These are phyloP conservation scores for Tenualosa thibaudeaui DNA, from an alignment of 2,797 vertebrate genomes.

Conservation along the genomic window DNA sequence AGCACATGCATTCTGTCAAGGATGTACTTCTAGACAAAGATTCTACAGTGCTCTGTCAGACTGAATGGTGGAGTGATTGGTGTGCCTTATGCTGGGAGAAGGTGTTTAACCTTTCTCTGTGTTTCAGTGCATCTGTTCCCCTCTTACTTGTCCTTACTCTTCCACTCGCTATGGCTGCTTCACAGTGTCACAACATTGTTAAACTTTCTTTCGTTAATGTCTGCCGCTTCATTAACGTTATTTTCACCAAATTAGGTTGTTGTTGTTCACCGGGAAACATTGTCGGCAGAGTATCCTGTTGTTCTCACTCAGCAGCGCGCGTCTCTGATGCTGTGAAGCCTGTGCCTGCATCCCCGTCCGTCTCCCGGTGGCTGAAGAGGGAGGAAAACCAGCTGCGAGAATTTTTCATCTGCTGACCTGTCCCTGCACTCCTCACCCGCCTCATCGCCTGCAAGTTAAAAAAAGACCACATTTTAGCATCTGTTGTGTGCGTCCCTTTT, in stretches of 20 bases:
- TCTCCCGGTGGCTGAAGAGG: conserved; percentile 78
- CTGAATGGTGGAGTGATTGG: not conserved
- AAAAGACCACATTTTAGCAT: not conserved
- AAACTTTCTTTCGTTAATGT: not conserved
- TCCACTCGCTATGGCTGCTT: not conserved
- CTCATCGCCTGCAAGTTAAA: conserved; percentile 53
- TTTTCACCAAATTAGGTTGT: not conserved
- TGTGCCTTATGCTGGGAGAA: not conserved
- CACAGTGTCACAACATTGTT: not conserved
- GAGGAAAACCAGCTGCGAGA: conserved; percentile 77
- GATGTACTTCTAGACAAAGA: not conserved
- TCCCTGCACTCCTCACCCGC: conserved; percentile 60
- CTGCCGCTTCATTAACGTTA: not conserved
- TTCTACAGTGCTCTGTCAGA: not conserved
- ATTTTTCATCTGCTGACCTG: conserved; percentile 65
- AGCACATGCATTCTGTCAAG: not conserved
- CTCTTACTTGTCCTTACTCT: not conserved
- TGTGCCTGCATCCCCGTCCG: conserved; percentile 66
- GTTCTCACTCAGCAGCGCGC: conserved; percentile 66
- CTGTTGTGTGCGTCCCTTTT: not conserved
- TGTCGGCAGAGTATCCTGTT: not conserved
- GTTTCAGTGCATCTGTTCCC: conserved; percentile 34
- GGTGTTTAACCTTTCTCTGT: not conserved
- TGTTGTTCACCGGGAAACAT: not conserved
- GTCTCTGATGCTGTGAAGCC: conserved; percentile 33